phyloP scores from a whole-genome alignment of 2,113 vertebrate genomes.

The Amphilophus citrinellus region DNA sequence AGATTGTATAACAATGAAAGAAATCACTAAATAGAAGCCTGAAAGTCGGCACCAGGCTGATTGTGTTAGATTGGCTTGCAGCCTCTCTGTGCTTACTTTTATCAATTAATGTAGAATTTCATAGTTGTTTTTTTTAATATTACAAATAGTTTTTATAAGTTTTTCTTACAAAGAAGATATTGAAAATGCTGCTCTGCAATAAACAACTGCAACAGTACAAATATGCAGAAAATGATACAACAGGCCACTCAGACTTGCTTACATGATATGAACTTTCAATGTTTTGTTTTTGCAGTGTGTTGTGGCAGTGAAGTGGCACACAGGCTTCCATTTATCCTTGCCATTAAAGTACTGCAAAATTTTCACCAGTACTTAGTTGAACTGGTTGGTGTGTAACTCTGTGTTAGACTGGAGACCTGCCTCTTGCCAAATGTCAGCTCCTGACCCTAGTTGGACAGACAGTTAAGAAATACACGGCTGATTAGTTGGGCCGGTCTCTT shows the following conservation, averaged over 20 bases:
- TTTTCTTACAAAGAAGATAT: background rate
- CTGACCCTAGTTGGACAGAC: too few species aligned
- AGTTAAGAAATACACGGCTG: too few species aligned
- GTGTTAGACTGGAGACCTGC: background rate
- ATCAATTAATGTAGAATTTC: background rate
- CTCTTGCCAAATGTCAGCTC: background rate
- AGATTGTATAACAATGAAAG: conserved; percentile 33
- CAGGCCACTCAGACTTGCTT: background rate
- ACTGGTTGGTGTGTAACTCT: background rate
- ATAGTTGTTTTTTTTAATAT: background rate
- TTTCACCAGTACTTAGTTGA: background rate
- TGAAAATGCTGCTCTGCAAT: background rate
- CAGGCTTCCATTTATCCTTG: background rate
- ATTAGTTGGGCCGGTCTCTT: background rate
- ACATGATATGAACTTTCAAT: background rate
- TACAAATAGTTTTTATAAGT: background rate
- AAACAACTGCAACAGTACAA: background rate
- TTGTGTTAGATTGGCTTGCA: background rate
- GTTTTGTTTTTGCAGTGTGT: background rate
- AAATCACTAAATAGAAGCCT: background rate
- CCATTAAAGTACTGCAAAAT: background rate
- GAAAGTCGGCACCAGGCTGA: background rate
- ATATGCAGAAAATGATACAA: background rate
- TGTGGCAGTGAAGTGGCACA: rapidly evolving
- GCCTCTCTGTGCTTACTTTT: background rate